These are phyloP conservation scores for Drosophila nannoptera DNA, from an alignment of 1,140 invertebrate species.

Conservation along the genomic window DNA sequence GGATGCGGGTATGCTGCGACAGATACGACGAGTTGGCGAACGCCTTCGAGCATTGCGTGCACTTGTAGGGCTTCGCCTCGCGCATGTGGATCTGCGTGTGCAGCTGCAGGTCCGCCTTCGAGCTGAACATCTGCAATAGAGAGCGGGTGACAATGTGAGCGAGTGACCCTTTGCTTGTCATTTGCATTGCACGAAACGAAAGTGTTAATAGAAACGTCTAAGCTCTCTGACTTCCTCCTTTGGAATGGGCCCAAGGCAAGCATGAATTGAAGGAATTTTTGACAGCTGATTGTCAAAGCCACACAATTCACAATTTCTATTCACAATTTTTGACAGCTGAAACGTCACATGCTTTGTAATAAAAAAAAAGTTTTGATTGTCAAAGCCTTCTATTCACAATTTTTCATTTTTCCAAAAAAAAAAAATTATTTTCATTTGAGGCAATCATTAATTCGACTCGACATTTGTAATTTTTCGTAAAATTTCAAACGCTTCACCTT, in stretches of 20 bases:
- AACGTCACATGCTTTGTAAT: too few relatives aligned
- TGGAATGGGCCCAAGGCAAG: too few relatives aligned
- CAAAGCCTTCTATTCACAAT: too few relatives aligned
- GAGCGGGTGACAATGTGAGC: constrained; percentile 70
- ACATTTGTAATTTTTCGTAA: not conserved
- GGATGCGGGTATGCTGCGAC: constrained; percentile 98
- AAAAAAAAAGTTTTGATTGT: too few relatives aligned
- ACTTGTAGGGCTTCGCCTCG: constrained; percentile 99
- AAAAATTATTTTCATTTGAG: too few relatives aligned
- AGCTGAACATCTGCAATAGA: constrained; percentile 94
- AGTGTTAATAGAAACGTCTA: not conserved
- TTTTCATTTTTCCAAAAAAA: too few relatives aligned
- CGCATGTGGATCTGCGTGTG: constrained; percentile 99
- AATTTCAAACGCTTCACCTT: constrained; percentile 59
- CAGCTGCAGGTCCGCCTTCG: constrained; percentile 97
- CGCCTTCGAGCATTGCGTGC: constrained; percentile 97
- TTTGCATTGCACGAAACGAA: constrained; percentile 4
- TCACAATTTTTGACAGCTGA: too few relatives aligned
- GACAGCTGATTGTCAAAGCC: too few relatives aligned
- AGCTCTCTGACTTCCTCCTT: too few relatives aligned
- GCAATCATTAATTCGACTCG: not conserved
- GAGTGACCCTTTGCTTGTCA: constrained; percentile 19
- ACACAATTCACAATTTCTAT: too few relatives aligned
- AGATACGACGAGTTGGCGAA: constrained; percentile 99
- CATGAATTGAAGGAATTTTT: too few relatives aligned